These are phyloP conservation scores for Hydrotaea diabolus DNA, from an alignment of 2,888 invertebrate species.

Conservation along the genomic window DNA sequence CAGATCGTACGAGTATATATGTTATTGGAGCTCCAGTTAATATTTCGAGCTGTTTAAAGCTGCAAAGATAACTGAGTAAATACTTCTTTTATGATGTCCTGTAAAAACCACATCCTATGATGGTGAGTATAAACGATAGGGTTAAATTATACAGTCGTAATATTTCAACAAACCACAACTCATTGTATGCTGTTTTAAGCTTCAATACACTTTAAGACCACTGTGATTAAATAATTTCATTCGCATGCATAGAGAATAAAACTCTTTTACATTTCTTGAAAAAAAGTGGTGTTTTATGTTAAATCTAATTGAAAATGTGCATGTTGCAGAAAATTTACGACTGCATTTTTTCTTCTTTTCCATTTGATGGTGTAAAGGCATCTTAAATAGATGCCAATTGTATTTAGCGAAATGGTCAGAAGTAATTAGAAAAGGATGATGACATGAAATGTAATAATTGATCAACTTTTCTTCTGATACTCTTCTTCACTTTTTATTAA, in stretches of 20 bases:
- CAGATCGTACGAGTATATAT: no score
- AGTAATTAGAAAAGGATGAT: constrained; percentile 28
- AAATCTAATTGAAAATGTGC: constrained; percentile 32
- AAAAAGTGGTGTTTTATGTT: not conserved
- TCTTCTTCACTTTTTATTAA: not conserved
- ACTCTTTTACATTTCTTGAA: not conserved
- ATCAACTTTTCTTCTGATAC: not conserved
- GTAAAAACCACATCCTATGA: no score
- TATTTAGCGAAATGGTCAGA: constrained; percentile 22
- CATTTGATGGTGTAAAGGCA: not conserved
- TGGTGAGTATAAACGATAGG: no score
- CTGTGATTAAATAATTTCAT: not conserved
- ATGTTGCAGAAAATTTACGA: constrained; percentile 5
- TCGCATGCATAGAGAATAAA: not conserved
- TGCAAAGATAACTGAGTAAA: no score
- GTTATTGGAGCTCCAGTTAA: no score
- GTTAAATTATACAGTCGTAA: no score
- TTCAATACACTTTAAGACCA: not conserved
- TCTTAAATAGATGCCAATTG: constrained; percentile 24
- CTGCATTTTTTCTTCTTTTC: not conserved
- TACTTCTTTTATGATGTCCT: no score
- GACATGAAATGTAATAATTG: constrained; percentile 16
- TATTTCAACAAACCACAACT: no score
- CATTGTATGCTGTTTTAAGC: no score
- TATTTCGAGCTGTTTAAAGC: no score